Percentiles rank a stretch among this genome's conserved stretches.
These are phyloP conservation scores for Blastobasis adustella DNA, from an alignment of 2,888 invertebrate species.

Conservation along the genomic window DNA sequence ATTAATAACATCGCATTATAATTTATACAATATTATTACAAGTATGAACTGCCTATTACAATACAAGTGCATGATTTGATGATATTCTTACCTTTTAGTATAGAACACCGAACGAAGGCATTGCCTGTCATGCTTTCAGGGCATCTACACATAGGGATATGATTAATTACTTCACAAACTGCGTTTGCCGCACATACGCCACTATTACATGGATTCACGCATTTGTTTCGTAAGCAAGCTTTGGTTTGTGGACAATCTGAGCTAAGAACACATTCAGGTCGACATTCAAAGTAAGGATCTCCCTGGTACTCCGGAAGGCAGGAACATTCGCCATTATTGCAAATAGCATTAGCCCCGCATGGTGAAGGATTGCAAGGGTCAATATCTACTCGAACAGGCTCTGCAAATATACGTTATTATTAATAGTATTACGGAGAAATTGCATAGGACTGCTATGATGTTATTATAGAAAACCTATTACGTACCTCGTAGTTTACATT, in stretches of 20 bases:
- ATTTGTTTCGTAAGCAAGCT: constrained; percentile 80
- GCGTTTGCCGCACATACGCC: constrained; percentile 82
- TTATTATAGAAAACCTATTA: neutral
- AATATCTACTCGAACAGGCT: constrained; percentile 36
- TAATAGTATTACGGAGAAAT: neutral
- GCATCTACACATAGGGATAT: constrained; percentile 83
- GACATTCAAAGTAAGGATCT: constrained; percentile 80
- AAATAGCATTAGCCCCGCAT: constrained; percentile 78
- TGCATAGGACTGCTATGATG: no score
- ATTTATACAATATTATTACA: neutral
- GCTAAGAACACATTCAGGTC: constrained; percentile 81
- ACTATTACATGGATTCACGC: constrained; percentile 79
- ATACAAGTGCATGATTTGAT: no score
- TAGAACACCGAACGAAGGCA: constrained; percentile 77
- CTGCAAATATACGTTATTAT: constrained; percentile 18
- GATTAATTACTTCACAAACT: constrained; percentile 81
- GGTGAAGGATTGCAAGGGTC: constrained; percentile 80
- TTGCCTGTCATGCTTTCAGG: constrained; percentile 80
- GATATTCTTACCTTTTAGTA: constrained; percentile 42
- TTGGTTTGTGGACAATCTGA: constrained; percentile 78
- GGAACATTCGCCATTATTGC: constrained; percentile 74
- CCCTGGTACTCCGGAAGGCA: constrained; percentile 78
- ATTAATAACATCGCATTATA: neutral
- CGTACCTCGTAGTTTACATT: constrained; percentile 73
- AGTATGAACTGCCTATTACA: no score